Evolutionary conservation across 2,113 vertebrate species (phyloP).

Genomic region (Clarias magur): DNA sequence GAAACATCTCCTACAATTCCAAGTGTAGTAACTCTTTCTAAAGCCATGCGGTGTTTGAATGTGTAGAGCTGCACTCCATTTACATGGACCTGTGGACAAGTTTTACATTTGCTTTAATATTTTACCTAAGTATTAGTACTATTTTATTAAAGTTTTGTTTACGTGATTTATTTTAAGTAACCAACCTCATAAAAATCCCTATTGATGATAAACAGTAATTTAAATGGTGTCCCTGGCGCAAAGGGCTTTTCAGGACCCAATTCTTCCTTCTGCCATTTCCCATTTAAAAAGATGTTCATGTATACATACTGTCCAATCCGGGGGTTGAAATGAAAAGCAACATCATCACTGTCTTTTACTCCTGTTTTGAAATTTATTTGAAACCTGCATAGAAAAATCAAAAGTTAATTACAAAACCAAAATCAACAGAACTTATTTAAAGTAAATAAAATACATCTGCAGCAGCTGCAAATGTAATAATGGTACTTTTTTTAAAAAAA

Average conservation of each 20-base stretch:
- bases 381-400: conserved; percentile 2
- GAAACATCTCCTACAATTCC: background rate
- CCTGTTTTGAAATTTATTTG: conserved; percentile 23
- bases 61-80: background rate
- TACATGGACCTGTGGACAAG: background rate
- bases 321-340: conserved; percentile 25
- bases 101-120: background rate
- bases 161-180: background rate
- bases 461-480: too few species aligned
- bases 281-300: conserved; percentile 27
- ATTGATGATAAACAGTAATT: conserved; percentile 13
- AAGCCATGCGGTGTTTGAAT: conserved; percentile 21
- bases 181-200: conserved; percentile 23
- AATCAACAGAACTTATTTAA: background rate
- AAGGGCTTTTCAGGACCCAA: background rate
- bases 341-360: background rate
- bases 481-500: too few species aligned
- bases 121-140: too few species aligned
- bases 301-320: background rate
- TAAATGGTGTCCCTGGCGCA: conserved; percentile 5
- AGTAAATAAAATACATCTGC: background rate
- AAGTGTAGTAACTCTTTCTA: conserved; percentile 1
- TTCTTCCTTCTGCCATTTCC: background rate
- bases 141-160: background rate
- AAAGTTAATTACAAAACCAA: background rate